phyloP scores from a whole-genome alignment of 2,797 vertebrate species.

The Centroberyx gerrardi region DNA sequence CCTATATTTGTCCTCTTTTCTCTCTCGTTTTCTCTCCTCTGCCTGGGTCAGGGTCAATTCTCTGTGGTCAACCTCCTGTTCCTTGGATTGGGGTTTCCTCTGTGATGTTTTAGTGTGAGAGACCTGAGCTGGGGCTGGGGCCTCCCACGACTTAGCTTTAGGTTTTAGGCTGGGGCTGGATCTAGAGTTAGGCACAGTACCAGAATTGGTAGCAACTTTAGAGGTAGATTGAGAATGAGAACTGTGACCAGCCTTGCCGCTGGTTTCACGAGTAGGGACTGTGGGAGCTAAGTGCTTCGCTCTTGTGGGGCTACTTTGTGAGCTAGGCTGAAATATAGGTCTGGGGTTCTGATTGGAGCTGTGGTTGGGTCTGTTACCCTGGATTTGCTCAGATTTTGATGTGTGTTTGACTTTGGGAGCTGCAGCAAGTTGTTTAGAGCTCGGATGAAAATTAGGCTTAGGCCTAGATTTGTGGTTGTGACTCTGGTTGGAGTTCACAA shows the following conservation, averaged over 20 bases:
- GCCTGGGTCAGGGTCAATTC: conserved; percentile 69
- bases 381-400: conserved; percentile 63
- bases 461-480: conserved; percentile 70
- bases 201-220: conserved; percentile 55
- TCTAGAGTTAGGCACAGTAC: conserved; percentile 53
- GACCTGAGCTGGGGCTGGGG: conserved; percentile 34
- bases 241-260: conserved; percentile 42
- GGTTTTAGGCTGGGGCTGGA: conserved; percentile 59
- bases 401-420: conserved; percentile 62
- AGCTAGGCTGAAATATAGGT: conserved; percentile 48
- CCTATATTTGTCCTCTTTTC: conserved; percentile 57
- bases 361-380: conserved; percentile 56
- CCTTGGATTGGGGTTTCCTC: conserved; percentile 70
- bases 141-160: conserved; percentile 66
- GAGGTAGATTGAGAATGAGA: conserved; percentile 59
- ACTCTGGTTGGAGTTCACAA: conserved; percentile 58
- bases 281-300: conserved; percentile 57
- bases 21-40: conserved; percentile 59
- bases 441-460: conserved; percentile 54
- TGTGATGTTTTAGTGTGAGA: conserved; percentile 59
- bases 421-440: conserved; percentile 52
- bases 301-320: conserved; percentile 63
- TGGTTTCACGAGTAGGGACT: conserved; percentile 45
- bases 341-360: conserved; percentile 58
- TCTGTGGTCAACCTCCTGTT: conserved; percentile 77